Base-by-base conservation (phyloP, 2,113 vertebrate genomes). In the Tyto alba region DNA sequence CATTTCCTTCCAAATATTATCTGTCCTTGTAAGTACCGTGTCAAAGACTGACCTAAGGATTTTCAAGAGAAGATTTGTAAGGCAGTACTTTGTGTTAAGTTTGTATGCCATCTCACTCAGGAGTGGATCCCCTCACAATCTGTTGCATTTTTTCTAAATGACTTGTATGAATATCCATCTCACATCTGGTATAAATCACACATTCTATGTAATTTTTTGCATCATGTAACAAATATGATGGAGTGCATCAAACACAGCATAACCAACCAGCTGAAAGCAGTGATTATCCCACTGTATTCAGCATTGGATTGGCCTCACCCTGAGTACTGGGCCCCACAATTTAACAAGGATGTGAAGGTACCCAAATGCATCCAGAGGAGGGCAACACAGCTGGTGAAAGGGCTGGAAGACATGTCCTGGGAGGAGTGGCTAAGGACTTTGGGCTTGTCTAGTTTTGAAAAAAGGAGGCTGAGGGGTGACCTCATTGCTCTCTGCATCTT, bases 291-390 rank as follows among this genome's bases (percentile, higher is more conserved):
- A 0, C 55, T 63, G 25, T 16, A 27, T 56, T 71, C 2, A 32
- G 14, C 0, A 0, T 27, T 56, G 36, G 14, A 63, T n/a, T 0
- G 0, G 17, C 18, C 26, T 85, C 26, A 27, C 9, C 12, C 38
- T 19, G 45, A 89, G 27, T 8, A 19, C 45, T 75, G 60, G 25
- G 27, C 7, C 12, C 18, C 45, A 29, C 27, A 25, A 8, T 59
- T 59, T 74, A 36, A 38, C 26, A 48, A 56, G 26, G 26, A 22
- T 74, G 32, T 17, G 40, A 55, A 34, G 5, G 19, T 56, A 25
- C 23, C 63, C 55, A n/a, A 30, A 40, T 56, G 16, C 0, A 0
- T 72, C n/a, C 40, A 72, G 19, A 71, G 40, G 38, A 62, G 10
- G 36, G 19, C 40, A 45, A 26, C 22, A 76, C 68, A 69, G 21